These are phyloP conservation scores for Rhinolophus ferrumequinum DNA, from an alignment of 2,113 vertebrate genomes.

Conservation along the genomic window DNA sequence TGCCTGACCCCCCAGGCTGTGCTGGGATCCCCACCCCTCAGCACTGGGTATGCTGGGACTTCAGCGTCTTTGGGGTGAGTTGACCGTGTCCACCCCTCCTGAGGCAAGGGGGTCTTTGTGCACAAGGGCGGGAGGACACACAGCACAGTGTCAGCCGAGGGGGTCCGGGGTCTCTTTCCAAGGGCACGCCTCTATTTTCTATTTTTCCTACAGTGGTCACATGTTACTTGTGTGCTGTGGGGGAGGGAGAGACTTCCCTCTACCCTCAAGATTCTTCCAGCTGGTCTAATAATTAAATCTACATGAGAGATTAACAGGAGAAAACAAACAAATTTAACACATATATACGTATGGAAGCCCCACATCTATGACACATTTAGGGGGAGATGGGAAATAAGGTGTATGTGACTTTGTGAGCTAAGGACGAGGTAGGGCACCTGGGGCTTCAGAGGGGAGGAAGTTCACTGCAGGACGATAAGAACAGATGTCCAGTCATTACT, in stretches of 20 bases:
- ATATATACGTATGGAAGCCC: neutral
- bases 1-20: neutral
- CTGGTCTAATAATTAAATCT: no score
- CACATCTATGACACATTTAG: neutral
- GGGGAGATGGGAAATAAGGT: neutral
- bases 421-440: neutral
- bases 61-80: neutral
- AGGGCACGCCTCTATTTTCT: neutral
- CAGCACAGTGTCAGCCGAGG: rapidly evolving
- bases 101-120: neutral
- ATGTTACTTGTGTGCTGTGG: neutral
- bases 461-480: neutral
- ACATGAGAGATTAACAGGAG: neutral
- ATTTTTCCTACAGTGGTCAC: neutral
- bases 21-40: neutral
- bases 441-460: neutral
- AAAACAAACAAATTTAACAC: neutral
- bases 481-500: neutral
- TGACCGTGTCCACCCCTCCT: neutral
- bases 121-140: rapidly evolving
- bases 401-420: neutral
- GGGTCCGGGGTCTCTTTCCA: neutral
- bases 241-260: no score
- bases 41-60: no score
- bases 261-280: neutral